Percentiles rank a stretch among this genome's conserved stretches.
phyloP scores from a whole-genome alignment of 2,888 invertebrate species.

The Drosophila formosana region DNA sequence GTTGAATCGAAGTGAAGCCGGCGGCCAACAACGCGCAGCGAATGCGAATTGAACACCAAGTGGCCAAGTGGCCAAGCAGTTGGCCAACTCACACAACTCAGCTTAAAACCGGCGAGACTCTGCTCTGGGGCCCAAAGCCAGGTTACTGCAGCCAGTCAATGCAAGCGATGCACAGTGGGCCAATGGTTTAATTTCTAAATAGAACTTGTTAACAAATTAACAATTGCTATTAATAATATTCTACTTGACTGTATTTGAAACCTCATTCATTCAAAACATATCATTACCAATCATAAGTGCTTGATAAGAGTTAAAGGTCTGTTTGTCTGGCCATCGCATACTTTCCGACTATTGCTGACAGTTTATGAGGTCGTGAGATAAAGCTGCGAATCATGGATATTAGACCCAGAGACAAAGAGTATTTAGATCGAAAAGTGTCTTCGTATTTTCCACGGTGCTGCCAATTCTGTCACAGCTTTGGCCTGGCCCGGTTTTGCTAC shows the following conservation, averaged over 20 bases:
- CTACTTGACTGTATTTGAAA: not conserved
- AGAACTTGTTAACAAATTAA: not conserved
- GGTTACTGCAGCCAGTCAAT: conserved; percentile 37
- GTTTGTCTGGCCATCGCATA: conserved; percentile 7
- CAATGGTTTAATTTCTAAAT: not conserved
- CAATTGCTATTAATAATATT: not conserved
- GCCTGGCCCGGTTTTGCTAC: conserved; percentile 67
- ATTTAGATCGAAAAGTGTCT: not conserved
- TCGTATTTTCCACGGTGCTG: conserved; percentile 38
- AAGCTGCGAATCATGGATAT: not conserved
- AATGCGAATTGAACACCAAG: conserved; percentile 61
- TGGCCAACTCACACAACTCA: conserved; percentile 33
- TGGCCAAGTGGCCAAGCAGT: conserved; percentile 21
- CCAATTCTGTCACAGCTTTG: conserved; percentile 32
- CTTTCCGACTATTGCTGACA: not conserved
- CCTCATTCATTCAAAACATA: not conserved
- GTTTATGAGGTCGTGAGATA: conserved; percentile 2
- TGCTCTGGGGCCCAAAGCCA: conserved; percentile 32
- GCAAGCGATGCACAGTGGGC: conserved; percentile 35
- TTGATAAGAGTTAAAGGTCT: conserved; percentile 11
- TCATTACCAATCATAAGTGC: conserved; percentile 6
- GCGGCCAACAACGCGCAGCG: conserved; percentile 47
- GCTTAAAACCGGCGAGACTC: conserved; percentile 28
- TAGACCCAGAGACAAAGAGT: not conserved
- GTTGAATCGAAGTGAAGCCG: conserved; percentile 21